These are phyloP conservation scores for Amazona guildingii DNA, from an alignment of 2,113 vertebrate species.

Conservation along the genomic window DNA sequence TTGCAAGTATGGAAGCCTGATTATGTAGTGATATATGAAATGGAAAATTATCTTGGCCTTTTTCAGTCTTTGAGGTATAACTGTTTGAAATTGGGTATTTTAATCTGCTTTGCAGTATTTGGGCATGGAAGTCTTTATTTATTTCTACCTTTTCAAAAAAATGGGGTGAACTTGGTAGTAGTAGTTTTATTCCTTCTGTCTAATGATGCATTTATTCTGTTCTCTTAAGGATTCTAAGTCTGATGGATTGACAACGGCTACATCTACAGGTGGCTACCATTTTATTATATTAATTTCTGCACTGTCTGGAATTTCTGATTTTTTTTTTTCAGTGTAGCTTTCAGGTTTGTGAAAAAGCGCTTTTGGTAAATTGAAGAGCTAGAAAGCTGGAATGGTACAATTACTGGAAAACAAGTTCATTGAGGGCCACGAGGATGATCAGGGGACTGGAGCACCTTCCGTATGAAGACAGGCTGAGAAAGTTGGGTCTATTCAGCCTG, in stretches of 20 bases:
- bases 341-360: not conserved
- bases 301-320: not conserved
- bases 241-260: conserved; percentile 80
- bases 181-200: not conserved
- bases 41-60: not conserved
- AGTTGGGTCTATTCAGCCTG: no score
- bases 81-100: not conserved
- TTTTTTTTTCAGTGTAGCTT: not conserved
- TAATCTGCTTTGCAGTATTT: not conserved
- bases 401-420: not conserved
- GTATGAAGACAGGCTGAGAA: no score
- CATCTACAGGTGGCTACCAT: conserved; percentile 82
- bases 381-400: not conserved
- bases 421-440: not conserved
- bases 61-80: not conserved
- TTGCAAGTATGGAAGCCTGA: not conserved
- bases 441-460: no score
- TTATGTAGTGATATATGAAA: not conserved
- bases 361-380: not conserved
- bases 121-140: not conserved
- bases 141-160: not conserved
- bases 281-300: conserved; percentile 17
- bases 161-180: not conserved
- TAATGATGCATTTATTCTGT: conserved; percentile 44
- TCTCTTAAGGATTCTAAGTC: conserved; percentile 76